Evolutionary conservation across 2,113 vertebrate species (phyloP).

Genomic region (Lophochroa leadbeateri): DNA sequence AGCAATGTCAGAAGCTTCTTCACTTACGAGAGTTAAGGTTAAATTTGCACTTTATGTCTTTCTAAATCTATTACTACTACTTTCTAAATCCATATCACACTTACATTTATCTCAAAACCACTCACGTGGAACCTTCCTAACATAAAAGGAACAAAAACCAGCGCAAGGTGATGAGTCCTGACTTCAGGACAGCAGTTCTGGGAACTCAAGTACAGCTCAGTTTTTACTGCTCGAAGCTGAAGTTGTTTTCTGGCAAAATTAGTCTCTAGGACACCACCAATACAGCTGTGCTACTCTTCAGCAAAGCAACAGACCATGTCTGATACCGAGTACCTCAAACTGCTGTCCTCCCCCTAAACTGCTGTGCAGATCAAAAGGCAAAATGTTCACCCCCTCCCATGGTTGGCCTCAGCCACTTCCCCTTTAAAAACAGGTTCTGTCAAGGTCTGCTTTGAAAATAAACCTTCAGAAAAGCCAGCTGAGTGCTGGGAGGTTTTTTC

Average conservation of each 20-base stretch:
- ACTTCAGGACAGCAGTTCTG: not conserved
- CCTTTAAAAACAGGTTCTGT: not conserved
- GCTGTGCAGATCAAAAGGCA: not conserved
- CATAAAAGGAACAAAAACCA: not conserved
- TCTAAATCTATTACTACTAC: not conserved
- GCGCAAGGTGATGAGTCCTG: fast-evolving
- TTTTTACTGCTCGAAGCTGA: not conserved
- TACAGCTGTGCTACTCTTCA: fast-evolving
- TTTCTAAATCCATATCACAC: not conserved
- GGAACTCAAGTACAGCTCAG: not conserved
- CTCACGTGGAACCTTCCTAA: not conserved
- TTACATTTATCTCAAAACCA: not conserved
- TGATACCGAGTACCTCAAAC: not conserved
- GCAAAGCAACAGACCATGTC: not conserved
- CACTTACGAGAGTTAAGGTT: not conserved
- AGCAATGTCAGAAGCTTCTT: not conserved
- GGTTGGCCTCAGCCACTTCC: slow-evolving; percentile 14
- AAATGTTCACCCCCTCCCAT: not conserved
- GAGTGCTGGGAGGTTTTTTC: not conserved
- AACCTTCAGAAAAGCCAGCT: not conserved
- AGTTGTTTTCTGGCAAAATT: not conserved
- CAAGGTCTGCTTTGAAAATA: not conserved
- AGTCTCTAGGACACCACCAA: not conserved
- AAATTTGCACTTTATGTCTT: not conserved
- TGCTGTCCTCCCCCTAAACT: not conserved